Conservation (phyloP, 1,140 invertebrate genomes). For the Hormaphis cornu region DNA sequence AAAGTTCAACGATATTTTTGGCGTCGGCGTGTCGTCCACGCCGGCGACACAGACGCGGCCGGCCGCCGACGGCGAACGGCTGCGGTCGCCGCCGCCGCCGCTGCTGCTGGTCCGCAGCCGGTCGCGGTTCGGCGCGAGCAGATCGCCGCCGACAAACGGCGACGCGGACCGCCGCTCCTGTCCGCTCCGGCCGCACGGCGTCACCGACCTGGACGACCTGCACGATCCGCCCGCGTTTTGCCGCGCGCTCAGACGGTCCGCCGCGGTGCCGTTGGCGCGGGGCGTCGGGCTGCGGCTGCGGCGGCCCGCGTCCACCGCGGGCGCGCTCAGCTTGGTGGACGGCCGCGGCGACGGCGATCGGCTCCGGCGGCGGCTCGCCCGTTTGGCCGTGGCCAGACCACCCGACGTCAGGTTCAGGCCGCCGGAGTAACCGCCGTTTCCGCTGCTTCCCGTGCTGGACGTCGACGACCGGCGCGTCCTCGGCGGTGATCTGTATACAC, state of each 20-base stretch:
- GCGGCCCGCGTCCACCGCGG: background rate
- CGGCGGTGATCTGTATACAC: constrained; percentile 46
- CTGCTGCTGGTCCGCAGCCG: background rate
- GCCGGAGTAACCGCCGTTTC: constrained; percentile 38
- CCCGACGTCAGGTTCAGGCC: constrained; percentile 37
- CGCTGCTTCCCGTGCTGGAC: constrained; percentile 46
- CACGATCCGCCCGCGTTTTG: background rate
- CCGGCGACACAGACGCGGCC: background rate
- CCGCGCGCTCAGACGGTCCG: background rate
- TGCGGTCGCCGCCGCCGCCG: background rate
- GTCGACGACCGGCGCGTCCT: constrained; percentile 48
- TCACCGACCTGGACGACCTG: background rate
- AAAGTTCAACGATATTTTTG: constrained; percentile 13
- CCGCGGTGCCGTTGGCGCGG: too few species aligned
- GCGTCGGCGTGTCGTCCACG: constrained; percentile 20
- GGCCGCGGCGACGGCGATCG: constrained; percentile 38
- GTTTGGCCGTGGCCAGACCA: constrained; percentile 26
- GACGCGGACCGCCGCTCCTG: background rate
- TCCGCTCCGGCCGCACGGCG: background rate
- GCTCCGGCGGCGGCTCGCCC: constrained; percentile 35
- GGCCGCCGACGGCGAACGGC: constrained; percentile 17
- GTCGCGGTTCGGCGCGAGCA: too few species aligned
- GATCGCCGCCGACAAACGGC: background rate
- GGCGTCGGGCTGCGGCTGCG: constrained; percentile 36
- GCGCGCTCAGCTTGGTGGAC: background rate